phyloP scores from a whole-genome alignment of 2,797 vertebrate species.

The Etheostoma nigrum region DNA sequence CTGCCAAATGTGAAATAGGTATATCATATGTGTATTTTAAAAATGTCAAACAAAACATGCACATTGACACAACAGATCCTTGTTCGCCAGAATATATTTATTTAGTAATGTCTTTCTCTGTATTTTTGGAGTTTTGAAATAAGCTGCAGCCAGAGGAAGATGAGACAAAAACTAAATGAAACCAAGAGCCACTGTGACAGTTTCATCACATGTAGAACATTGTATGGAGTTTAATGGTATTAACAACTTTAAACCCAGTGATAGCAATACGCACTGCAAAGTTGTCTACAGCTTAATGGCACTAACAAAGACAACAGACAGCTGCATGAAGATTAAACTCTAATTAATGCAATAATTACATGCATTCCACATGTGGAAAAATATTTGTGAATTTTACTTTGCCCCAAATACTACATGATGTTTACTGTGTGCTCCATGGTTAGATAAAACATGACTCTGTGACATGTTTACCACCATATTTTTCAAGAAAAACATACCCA shows the following conservation, averaged over 20 bases:
- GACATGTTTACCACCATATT: slow-evolving; percentile 25
- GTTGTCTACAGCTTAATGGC: slow-evolving; percentile 17
- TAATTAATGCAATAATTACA: slow-evolving; percentile 47
- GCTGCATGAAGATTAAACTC: slow-evolving; percentile 39
- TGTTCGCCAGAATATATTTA: slow-evolving; percentile 20
- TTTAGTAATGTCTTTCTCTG: slow-evolving; percentile 13
- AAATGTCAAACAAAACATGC: slow-evolving; percentile 11
- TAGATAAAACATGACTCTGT: slow-evolving; percentile 20
- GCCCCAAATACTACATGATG: slow-evolving; percentile 36
- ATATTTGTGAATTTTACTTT: slow-evolving; percentile 28
- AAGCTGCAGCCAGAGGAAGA: slow-evolving; percentile 30
- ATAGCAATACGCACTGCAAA: slow-evolving; percentile 35
- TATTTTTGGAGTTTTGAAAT: slow-evolving; percentile 36
- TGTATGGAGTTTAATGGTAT: slow-evolving; percentile 60
- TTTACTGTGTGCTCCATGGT: slow-evolving; percentile 16
- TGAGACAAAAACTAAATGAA: slow-evolving; percentile 46
- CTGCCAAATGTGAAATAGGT: slow-evolving; percentile 26
- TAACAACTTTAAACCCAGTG: slow-evolving; percentile 56
- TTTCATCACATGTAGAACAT: slow-evolving; percentile 39
- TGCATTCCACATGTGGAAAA: slow-evolving; percentile 21
- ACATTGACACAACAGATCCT: slow-evolving; percentile 18
- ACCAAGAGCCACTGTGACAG: slow-evolving; percentile 33
- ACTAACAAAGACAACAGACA: slow-evolving; percentile 14
- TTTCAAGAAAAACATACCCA: slow-evolving; percentile 2
- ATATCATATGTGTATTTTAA: slow-evolving; percentile 29